A percentile compares a stretch with the other conserved stretches of the same genome.
Evolutionary conservation across 2,797 vertebrate species (phyloP).

Genomic region (Phyllotis vaccarum): DNA sequence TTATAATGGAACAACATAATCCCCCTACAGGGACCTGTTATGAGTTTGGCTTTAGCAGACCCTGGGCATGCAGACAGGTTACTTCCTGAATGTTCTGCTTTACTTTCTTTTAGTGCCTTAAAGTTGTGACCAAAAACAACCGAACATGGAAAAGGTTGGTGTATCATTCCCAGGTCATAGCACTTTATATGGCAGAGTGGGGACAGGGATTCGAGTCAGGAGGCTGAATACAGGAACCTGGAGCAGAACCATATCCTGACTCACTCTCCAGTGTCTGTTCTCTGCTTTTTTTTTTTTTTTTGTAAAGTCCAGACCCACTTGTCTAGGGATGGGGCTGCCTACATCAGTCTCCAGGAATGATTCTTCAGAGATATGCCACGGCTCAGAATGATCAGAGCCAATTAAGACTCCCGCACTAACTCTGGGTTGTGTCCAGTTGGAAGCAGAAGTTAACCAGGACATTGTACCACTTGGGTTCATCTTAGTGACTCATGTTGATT

Average conservation of each 20-base stretch:
- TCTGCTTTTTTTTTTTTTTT: neutral
- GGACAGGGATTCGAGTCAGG: neutral
- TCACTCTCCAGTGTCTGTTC: neutral
- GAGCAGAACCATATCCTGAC: neutral
- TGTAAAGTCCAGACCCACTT: neutral
- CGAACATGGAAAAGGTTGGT: neutral
- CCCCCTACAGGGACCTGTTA: neutral
- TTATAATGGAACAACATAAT: too few species aligned
- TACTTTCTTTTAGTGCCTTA: neutral
- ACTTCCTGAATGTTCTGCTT: neutral
- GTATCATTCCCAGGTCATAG: neutral
- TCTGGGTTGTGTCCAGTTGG: neutral
- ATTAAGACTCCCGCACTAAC: neutral
- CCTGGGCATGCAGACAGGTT: neutral
- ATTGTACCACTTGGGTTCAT: too few species aligned
- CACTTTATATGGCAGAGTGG: neutral
- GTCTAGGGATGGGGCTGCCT: too few species aligned
- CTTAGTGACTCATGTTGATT: neutral
- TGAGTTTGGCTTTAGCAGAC: neutral
- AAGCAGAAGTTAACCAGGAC: neutral
- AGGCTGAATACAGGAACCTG: neutral
- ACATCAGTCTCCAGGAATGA: neutral
- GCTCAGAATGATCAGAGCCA: neutral
- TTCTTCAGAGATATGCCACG: too few species aligned
- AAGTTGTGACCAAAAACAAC: neutral